Conservation (phyloP, 1,140 invertebrate genomes). For the Euura saliciscinereae region DNA sequence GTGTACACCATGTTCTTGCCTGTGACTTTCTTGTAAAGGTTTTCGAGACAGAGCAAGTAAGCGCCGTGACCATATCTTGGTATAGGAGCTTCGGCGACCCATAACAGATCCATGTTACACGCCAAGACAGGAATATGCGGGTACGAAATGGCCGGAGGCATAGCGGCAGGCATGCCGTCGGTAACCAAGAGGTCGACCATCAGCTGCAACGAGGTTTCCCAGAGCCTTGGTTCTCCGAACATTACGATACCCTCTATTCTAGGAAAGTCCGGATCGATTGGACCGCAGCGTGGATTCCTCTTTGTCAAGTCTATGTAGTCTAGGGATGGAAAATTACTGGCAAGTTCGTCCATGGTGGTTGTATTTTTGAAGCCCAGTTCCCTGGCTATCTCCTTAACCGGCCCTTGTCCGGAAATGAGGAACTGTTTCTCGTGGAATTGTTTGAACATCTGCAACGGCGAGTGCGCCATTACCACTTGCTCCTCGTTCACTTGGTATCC, state of each 20-base stretch:
- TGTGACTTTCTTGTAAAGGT: constrained; percentile 71
- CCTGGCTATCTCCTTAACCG: constrained; percentile 68
- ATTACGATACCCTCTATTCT: constrained; percentile 66
- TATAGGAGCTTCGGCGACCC: constrained; percentile 71
- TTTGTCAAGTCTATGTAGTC: constrained; percentile 74
- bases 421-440: constrained; percentile 71
- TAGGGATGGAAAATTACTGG: constrained; percentile 68
- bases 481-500: constrained; percentile 66
- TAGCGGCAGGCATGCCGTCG: constrained; percentile 61
- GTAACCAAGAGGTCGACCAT: constrained; percentile 74
- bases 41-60: constrained; percentile 71
- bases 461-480: constrained; percentile 77
- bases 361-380: constrained; percentile 72
- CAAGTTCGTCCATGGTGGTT: constrained; percentile 68
- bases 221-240: constrained; percentile 69
- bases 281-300: constrained; percentile 59
- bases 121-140: constrained; percentile 72
- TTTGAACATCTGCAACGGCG: constrained; percentile 70
- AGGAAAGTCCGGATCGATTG: constrained; percentile 61
- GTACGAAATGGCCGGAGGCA: constrained; percentile 57
- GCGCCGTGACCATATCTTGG: constrained; percentile 73
- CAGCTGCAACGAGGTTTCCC: constrained; percentile 70
- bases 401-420: constrained; percentile 74
- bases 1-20: constrained; percentile 67
- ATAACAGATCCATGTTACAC: constrained; percentile 74